Conservation (phyloP, 1,140 invertebrate genomes). For the Drosophila novamexicana region DNA sequence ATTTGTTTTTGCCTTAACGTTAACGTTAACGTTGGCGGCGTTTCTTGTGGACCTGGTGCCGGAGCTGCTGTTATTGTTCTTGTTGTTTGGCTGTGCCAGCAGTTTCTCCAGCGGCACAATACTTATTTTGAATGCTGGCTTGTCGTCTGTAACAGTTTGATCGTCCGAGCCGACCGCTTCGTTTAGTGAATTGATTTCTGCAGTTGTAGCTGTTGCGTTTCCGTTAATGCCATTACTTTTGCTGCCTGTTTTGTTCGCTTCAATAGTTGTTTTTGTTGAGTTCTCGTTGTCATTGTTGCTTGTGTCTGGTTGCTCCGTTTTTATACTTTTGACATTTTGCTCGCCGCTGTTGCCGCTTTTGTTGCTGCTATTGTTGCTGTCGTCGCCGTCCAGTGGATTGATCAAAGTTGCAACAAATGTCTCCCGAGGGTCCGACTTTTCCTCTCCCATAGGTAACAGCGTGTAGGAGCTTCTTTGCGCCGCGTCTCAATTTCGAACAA, state of each 20-base stretch:
- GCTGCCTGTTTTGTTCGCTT: neutral
- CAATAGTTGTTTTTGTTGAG: slow-evolving; percentile 20
- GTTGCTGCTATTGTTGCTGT: slow-evolving; percentile 5
- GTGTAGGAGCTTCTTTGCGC: slow-evolving; percentile 40
- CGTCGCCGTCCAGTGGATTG: slow-evolving; percentile 27
- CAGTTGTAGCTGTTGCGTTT: slow-evolving; percentile 6
- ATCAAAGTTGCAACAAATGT: slow-evolving; percentile 67
- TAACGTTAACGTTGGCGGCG: neutral
- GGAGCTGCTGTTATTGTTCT: neutral
- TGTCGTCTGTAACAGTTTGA: slow-evolving; percentile 16
- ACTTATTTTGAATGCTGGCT: slow-evolving; percentile 67
- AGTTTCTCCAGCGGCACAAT: slow-evolving; percentile 76
- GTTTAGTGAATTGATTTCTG: slow-evolving; percentile 16
- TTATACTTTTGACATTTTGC: slow-evolving; percentile 12
- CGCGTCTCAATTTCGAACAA: slow-evolving; percentile 38
- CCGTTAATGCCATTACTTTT: slow-evolving; percentile 26
- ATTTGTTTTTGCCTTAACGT: slow-evolving; percentile 4
- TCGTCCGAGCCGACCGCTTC: slow-evolving; percentile 26
- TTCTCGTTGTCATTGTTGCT: slow-evolving; percentile 50
- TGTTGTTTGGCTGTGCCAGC: slow-evolving; percentile 56
- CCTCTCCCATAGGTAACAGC: slow-evolving; percentile 75
- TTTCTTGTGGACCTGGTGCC: slow-evolving; percentile 7
- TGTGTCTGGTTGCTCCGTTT: slow-evolving; percentile 13
- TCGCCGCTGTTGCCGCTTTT: slow-evolving; percentile 9
- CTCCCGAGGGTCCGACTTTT: slow-evolving; percentile 63